phyloP scores from a whole-genome alignment of 64 coral and sea anemone genomes.

The Stylophora pistillata region DNA sequence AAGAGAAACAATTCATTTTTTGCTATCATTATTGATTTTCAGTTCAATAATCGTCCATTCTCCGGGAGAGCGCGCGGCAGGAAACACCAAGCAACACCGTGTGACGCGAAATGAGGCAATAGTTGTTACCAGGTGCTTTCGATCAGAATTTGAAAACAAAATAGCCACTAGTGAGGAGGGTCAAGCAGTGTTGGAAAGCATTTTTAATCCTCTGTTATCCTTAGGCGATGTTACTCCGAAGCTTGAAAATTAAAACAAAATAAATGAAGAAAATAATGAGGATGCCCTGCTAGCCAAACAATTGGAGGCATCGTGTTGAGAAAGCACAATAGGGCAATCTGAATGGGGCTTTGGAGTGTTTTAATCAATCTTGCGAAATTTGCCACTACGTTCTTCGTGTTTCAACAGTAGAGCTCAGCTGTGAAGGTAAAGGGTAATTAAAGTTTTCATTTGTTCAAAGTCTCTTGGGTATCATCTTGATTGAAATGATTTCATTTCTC shows the following conservation, averaged over 20 bases:
- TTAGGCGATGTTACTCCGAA: conserved; percentile 50
- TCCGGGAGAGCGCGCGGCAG: too few species aligned
- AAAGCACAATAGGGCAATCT: conserved; percentile 84
- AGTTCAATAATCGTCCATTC: too few species aligned
- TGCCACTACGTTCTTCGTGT: conserved; percentile 65
- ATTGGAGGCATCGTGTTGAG: conserved; percentile 62
- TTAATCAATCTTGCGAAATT: conserved; percentile 73
- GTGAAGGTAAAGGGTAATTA: conserved; percentile 76
- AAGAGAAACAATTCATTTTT: too few species aligned
- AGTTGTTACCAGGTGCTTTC: neutral
- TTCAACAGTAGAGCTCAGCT: conserved; percentile 98
- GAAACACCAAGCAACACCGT: too few species aligned
- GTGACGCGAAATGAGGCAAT: neutral
- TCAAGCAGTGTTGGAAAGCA: conserved; percentile 74
- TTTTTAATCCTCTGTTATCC: conserved; percentile 86
- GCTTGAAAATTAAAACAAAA: conserved; percentile 24
- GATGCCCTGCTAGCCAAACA: conserved; percentile 65
- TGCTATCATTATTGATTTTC: too few species aligned
- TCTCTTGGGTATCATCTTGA: too few species aligned
- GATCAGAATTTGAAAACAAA: conserved; percentile 1
- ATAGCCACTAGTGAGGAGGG: conserved; percentile 72
- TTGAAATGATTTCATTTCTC: too few species aligned
- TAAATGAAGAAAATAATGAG: conserved; percentile 33
- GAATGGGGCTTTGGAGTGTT: conserved; percentile 76
- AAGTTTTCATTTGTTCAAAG: too few species aligned